Evolutionary conservation across 2,797 vertebrate species (phyloP), one percentile per base, ranked within the genome.

Genomic region (Microcaecilia unicolor): DNA sequence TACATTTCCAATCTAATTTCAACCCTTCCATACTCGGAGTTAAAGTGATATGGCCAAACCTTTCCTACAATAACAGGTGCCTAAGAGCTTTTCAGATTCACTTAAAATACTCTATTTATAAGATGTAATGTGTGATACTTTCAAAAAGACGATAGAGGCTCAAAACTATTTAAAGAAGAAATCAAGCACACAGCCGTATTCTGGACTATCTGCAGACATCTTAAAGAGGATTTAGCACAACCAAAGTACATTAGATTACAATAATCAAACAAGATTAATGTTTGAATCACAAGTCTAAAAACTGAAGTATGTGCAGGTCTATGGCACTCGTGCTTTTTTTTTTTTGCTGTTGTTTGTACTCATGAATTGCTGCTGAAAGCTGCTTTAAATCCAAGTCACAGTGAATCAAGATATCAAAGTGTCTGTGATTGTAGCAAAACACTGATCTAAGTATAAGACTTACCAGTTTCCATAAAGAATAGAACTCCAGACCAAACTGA

Each of bases 331-430:
- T 36, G 4, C 4, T 41, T 20, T 28, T 33, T 54, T 56, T n/a
- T 35, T 35, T 10, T 55, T n/a, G n/a, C n/a, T n/a, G n/a, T 52
- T 51, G 22, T 23, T 42, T 53, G 1, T 44, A 32, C 19, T 62
- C 59, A 21, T 8, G 51, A 28, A 8, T n/a, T 36, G 21, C 19
- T 27, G 9, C 22, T 25, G 9, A 7, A 20, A 10, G 22, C 31
- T 51, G 30, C 54, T 44, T 51, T 37, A 53, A 61, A 64, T 48
- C 29, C 5, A 64, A 51, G 34, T 40, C 17, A 50, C 17, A 41
- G 54, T 15, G n/a, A n/a, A n/a, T n/a, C n/a, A n/a, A n/a, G n/a
- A 3, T 28, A 33, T 6, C 6, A 32, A 12, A 18, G 44, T 12
- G 24, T 29, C 51, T 46, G 58, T 20, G 35, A 2, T 17, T 44